Base-by-base conservation (phyloP, 2,113 vertebrate genomes). In the Callocephalon fimbriatum region DNA sequence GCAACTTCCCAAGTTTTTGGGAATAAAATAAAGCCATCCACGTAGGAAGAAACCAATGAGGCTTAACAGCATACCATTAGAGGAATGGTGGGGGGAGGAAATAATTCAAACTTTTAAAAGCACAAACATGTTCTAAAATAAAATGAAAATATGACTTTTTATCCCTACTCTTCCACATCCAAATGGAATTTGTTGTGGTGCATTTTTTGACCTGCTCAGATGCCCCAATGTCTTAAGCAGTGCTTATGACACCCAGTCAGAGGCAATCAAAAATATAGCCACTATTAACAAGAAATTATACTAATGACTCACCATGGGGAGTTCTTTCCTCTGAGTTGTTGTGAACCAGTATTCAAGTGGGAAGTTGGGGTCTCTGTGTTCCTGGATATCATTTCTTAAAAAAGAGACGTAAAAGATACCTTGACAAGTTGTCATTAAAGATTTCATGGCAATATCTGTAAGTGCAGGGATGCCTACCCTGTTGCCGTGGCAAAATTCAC, bases 401-500 rank as follows among this genome's bases (percentile, higher is more conserved):
- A 91, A 48, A 26, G 32, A 82, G 61, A 67, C 18, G 40, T 51
- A 65, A 93, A 87, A 93, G 66, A 40, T 44, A 93, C 87, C 81
- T 85, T 95, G 87, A 79, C 70, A 88, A 72, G 65, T 53, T 94
- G 87, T 90, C 90, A 82, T 90, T 75, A 84, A 84, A 50, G 53
- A 85, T 91, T 85, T 85, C 73, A 23, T 66, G 87, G 80, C 62
- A 79, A 45, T 65, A 76, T 48, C 77, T 53, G 9, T 65, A 68
- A 91, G 87, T 85, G 62, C 48, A 90, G 62, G 76, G 73, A 61
- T 91, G 73, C 23, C 51, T 68, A 15, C 42, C 63, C 73, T 38
- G 70, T 90, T 90, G 53, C 87, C 0, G 38, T 75, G 87, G 81
- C 40, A 72, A 79, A 94, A 93, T 65, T 73, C 87, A 15, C 84